Evolutionary conservation across 2,797 vertebrate species (phyloP), one percentile per base, ranked within the genome.

Genomic region (Chelon labrosus): DNA sequence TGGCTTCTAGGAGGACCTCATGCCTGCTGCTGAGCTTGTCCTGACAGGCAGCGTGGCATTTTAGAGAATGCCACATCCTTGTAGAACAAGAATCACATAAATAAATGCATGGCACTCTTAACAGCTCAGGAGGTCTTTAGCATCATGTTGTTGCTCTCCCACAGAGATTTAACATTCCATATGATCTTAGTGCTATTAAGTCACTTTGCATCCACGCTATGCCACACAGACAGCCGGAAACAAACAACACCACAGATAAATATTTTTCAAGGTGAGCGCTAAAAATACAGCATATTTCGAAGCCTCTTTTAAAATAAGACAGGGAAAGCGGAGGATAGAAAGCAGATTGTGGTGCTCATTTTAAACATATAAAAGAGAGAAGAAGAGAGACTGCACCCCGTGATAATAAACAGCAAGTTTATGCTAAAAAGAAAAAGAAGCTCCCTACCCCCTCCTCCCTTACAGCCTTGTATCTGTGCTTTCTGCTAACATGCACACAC

Each of bases 401-500:
- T 85, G 70, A 89, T 91, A 88, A 91, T 90, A 87, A 91, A 91
- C 85, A 91, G 79, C 84, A 93, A 93, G 88, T 93, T 92, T 91
- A 93, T 92, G 92, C 90, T 92, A 91, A 92, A 92, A 91, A 86
- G 88, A 88, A 91, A 91, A 85, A 80, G 83, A 85, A 85, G 85
- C 87, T 85, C 90, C 88, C 91, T 85, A 88, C 90, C 92, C 90
- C 91, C 92, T 90, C 88, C 87, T 89, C 82, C 72, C 83, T 87
- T 50, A 75, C 84, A 83, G 85, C 83, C 87, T 86, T 84, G 70
- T 90, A 85, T 91, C 86, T 90, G 85, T 69, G 89, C 88, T 89
- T 78, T 91, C 83, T 83, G 82, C 87, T 78, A 69, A 75, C 77
- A 65, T 71, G 70, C 64, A 70, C 75, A 53, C 73, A 61, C 77